A percentile compares a stretch with the other conserved stretches of the same genome.
These are phyloP conservation scores for Carollia perspicillata DNA, from an alignment of 2,113 vertebrate species.

Conservation along the genomic window DNA sequence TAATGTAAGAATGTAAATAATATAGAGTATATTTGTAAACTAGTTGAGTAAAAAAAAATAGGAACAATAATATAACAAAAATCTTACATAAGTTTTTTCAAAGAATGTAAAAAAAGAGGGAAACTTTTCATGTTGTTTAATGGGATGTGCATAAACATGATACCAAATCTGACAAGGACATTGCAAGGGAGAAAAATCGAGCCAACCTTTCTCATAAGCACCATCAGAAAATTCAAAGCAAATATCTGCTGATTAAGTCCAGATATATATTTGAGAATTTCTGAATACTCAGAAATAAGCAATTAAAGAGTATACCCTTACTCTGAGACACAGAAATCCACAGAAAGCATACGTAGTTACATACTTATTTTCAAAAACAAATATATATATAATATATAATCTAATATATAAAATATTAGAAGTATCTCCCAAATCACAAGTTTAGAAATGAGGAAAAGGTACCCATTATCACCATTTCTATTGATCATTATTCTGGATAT, in stretches of 20 bases:
- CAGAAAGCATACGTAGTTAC: not conserved
- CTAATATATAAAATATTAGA: not conserved
- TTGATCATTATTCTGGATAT: not conserved
- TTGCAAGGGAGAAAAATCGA: not conserved
- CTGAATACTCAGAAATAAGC: not conserved
- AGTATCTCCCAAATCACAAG: not conserved
- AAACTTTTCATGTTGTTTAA: not conserved
- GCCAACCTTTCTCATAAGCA: not conserved
- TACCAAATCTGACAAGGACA: not conserved
- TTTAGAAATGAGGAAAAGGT: not conserved
- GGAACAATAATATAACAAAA: not conserved
- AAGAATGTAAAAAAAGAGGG: not conserved
- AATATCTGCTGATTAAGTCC: slow-evolving; percentile 1
- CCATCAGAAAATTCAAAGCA: slow-evolving; percentile 24
- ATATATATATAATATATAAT: not conserved
- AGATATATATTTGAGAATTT: not conserved
- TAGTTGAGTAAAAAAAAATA: slow-evolving; percentile 15
- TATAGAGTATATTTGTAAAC: not conserved
- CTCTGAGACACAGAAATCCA: not conserved
- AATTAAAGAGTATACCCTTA: not conserved
- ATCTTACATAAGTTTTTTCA: not conserved
- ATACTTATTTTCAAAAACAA: not conserved
- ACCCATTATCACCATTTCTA: not conserved
- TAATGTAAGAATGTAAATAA: not conserved
- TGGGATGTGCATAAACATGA: not conserved